phyloP scores from a whole-genome alignment of 2,113 vertebrate species.

The Anseranas semipalmata region DNA sequence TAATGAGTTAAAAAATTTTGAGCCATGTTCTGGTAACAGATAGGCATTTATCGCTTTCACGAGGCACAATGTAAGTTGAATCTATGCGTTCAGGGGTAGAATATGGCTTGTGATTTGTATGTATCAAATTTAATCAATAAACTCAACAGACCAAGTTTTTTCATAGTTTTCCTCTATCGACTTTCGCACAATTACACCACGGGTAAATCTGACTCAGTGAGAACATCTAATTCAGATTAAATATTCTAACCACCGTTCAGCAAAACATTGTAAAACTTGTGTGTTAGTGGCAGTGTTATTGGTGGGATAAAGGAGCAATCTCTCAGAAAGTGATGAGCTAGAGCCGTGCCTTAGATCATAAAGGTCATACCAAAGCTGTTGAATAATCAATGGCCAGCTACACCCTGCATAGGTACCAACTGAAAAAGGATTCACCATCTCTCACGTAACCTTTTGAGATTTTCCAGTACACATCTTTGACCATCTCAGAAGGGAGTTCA shows the following conservation, averaged over 20 bases:
- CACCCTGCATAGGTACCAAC: too few species aligned
- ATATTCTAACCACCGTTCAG: background rate
- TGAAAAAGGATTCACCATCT: background rate
- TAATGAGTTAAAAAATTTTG: background rate
- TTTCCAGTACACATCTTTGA: background rate
- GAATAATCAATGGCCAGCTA: background rate
- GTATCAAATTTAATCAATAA: background rate
- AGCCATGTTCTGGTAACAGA: background rate
- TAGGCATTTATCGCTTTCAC: background rate
- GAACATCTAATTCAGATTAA: background rate
- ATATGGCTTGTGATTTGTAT: background rate
- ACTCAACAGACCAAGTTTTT: background rate
- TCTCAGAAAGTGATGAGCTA: accelerated
- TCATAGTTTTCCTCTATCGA: background rate
- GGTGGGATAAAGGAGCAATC: background rate
- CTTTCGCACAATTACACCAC: background rate
- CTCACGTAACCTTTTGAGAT: background rate
- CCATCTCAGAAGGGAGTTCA: background rate
- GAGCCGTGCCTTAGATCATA: background rate
- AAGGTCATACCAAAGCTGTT: background rate
- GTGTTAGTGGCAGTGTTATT: background rate
- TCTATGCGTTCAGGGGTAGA: background rate
- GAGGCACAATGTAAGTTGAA: background rate
- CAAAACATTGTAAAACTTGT: background rate
- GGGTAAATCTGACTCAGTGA: background rate